A percentile compares a stretch with the other conserved stretches of the same genome.
Evolutionary conservation across 2,888 invertebrate species (phyloP).

Genomic region (Mythimna albipuncta): DNA sequence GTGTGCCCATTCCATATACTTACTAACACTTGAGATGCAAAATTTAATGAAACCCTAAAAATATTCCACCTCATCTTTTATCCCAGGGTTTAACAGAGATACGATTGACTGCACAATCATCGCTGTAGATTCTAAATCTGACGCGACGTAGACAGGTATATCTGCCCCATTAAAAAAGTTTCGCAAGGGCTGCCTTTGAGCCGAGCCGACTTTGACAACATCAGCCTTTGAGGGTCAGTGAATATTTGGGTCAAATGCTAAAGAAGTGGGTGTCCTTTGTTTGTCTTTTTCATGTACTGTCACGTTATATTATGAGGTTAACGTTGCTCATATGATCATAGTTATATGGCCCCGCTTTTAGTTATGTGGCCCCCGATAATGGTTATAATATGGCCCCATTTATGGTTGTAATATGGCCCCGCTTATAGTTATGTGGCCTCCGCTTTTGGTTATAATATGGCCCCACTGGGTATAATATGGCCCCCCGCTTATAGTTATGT

Average conservation of each 20-base stretch:
- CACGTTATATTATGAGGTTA: background rate
- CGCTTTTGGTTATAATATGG: too few species aligned
- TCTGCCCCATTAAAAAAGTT: conserved; percentile 39
- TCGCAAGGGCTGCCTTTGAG: conserved; percentile 30
- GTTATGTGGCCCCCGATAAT: too few species aligned
- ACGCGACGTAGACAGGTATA: conserved; percentile 13
- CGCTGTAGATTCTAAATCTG: conserved; percentile 8
- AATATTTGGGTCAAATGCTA: conserved; percentile 45
- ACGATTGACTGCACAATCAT: conserved; percentile 10
- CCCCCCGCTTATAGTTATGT: background rate
- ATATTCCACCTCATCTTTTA: background rate
- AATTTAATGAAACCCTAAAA: background rate
- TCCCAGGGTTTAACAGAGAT: background rate
- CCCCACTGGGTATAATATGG: background rate
- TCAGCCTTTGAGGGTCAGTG: conserved; percentile 39
- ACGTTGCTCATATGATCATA: background rate
- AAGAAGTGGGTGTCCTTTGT: conserved; percentile 23
- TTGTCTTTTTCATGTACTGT: conserved; percentile 25
- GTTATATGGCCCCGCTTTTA: background rate
- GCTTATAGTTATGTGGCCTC: background rate
- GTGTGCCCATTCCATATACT: too few species aligned
- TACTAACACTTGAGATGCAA: background rate
- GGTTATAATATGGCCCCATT: too few species aligned
- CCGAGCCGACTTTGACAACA: conserved; percentile 40
- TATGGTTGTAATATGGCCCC: too few species aligned